Conservation (phyloP, 1,140 invertebrate species). For the Brachionus calyciflorus region DNA sequence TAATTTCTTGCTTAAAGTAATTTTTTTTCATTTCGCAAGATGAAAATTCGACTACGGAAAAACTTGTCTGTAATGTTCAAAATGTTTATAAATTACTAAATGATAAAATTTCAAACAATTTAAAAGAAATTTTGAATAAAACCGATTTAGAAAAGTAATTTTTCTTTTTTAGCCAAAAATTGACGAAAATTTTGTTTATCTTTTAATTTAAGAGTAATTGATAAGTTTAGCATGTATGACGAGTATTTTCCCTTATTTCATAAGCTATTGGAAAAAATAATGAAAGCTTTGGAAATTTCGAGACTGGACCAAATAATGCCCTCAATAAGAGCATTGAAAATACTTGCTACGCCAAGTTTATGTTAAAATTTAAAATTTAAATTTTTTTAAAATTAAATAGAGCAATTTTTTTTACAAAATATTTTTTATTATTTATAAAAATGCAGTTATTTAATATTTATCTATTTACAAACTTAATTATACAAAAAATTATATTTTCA, state of each 20-base stretch:
- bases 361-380: not conserved
- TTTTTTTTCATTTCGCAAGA: not conserved
- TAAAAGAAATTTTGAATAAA: not conserved
- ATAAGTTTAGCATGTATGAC: slow-evolving; percentile 24
- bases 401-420: too few species aligned
- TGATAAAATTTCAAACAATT: not conserved
- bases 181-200: not conserved
- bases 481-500: too few species aligned
- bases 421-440: too few species aligned
- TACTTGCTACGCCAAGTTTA: slow-evolving; percentile 37
- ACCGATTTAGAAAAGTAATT: slow-evolving; percentile 8
- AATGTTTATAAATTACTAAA: slow-evolving; percentile 29
- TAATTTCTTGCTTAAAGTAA: not conserved
- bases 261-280: slow-evolving; percentile 20
- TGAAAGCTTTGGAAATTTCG: slow-evolving; percentile 22
- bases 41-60: not conserved
- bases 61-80: slow-evolving; percentile 21
- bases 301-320: slow-evolving; percentile 46
- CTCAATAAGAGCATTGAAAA: slow-evolving; percentile 38
- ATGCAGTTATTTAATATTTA: too few species aligned
- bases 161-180: not conserved
- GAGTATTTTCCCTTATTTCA: slow-evolving; percentile 34
- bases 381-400: too few species aligned
- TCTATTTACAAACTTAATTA: too few species aligned
- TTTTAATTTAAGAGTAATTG: not conserved